These are phyloP conservation scores for Megathymus violae DNA, from an alignment of 1,140 invertebrate genomes.

Conservation along the genomic window DNA sequence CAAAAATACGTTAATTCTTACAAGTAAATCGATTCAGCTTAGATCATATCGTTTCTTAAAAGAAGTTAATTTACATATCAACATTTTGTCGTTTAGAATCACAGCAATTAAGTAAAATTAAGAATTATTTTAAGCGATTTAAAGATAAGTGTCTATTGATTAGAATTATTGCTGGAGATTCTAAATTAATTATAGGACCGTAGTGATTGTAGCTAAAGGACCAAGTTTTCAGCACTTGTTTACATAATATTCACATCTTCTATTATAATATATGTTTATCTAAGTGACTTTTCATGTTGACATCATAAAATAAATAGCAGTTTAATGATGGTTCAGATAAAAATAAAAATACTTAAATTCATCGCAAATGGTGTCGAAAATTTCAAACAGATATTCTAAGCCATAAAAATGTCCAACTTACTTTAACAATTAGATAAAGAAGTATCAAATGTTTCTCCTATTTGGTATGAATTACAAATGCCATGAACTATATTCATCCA, in stretches of 20 bases:
- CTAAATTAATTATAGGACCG: neutral
- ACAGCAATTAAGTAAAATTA: constrained; percentile 9
- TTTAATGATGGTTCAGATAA: too few relatives aligned
- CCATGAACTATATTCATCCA: neutral
- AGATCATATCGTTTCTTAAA: constrained; percentile 8
- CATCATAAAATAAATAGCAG: too few relatives aligned
- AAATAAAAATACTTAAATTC: too few relatives aligned
- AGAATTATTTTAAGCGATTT: neutral
- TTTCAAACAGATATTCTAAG: too few relatives aligned
- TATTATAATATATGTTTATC: neutral
- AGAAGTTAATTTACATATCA: neutral
- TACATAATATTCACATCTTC: neutral
- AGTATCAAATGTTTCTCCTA: neutral
- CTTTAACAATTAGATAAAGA: too few relatives aligned
- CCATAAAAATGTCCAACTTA: too few relatives aligned
- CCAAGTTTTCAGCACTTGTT: too few relatives aligned
- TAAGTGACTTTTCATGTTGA: too few relatives aligned
- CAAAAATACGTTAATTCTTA: constrained; percentile 51
- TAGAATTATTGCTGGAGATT: neutral
- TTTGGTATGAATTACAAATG: neutral
- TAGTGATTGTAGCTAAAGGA: neutral
- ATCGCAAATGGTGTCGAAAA: too few relatives aligned
- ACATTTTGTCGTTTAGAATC: constrained; percentile 20
- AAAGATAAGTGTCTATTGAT: neutral
- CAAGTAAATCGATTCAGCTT: constrained; percentile 20